phyloP scores from a whole-genome alignment of 2,113 vertebrate species.

The Platysternon megacephalum region DNA sequence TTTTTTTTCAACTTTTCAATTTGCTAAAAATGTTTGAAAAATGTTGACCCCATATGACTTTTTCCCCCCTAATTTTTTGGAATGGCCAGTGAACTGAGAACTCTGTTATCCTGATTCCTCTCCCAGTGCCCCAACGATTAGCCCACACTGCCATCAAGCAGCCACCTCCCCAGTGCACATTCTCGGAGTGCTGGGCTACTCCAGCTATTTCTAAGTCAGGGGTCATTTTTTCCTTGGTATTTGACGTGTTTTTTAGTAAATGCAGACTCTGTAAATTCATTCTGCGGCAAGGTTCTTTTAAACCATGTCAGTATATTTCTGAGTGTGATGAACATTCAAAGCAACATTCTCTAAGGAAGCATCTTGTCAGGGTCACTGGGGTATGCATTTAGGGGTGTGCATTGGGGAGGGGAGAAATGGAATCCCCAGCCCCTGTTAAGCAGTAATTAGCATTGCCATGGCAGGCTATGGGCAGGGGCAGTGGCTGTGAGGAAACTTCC shows the following conservation, averaged over 20 bases:
- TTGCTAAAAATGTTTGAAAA: not conserved
- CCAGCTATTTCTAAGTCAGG: not conserved
- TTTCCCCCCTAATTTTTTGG: not conserved
- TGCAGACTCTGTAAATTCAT: not conserved
- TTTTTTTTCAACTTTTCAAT: not conserved
- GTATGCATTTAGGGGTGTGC: not conserved
- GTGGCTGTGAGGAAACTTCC: not conserved
- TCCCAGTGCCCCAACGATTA: not conserved
- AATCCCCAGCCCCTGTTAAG: not conserved
- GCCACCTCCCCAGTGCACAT: not conserved
- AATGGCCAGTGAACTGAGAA: not conserved
- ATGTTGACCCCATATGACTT: not conserved
- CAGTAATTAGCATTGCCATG: not conserved
- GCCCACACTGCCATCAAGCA: not conserved
- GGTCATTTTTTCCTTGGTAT: not conserved
- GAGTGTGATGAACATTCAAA: not conserved
- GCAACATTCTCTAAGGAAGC: not conserved
- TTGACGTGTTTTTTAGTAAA: accelerated
- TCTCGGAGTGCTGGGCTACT: not conserved
- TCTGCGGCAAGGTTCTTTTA: not conserved
- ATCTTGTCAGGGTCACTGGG: not conserved
- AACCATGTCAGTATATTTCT: not conserved
- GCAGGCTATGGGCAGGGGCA: not conserved
- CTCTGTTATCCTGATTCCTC: not conserved
- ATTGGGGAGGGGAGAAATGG: not conserved